Evolutionary conservation across 2,113 vertebrate species (phyloP).

Genomic region (Butorides virescens): DNA sequence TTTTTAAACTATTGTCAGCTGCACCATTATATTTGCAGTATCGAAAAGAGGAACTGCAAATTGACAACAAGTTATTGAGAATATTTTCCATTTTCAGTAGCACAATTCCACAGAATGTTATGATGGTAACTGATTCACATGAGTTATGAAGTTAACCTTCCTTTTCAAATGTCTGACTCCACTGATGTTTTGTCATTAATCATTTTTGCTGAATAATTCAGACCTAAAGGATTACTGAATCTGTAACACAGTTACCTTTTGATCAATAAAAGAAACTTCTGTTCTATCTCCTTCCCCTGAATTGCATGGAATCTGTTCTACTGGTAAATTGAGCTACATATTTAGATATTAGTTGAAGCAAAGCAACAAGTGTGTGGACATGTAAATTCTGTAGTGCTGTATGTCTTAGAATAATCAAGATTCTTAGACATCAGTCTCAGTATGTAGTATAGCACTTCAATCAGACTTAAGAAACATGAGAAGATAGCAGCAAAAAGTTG

Average conservation of each 20-base stretch:
- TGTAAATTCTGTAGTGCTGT: neutral
- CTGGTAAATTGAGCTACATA: accelerated
- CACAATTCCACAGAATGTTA: neutral
- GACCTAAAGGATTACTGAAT: neutral
- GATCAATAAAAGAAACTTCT: neutral
- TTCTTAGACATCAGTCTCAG: neutral
- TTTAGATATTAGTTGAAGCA: neutral
- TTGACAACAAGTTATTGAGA: neutral
- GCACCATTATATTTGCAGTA: neutral
- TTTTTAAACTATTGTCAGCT: neutral
- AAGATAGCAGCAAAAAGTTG: neutral
- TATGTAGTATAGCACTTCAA: neutral
- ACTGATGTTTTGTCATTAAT: neutral
- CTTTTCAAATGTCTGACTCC: neutral
- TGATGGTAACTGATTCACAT: neutral
- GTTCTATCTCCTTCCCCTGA: neutral
- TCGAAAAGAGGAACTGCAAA: neutral
- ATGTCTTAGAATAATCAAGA: neutral
- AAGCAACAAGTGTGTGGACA: neutral
- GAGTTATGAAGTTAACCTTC: neutral
- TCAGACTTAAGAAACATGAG: neutral
- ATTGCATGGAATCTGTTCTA: neutral
- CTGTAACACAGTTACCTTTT: neutral
- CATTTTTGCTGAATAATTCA: neutral
- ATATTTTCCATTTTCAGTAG: neutral